These are phyloP conservation scores for Elaeidobius kamerunicus DNA, from an alignment of 2,888 invertebrate species.

Conservation along the genomic window DNA sequence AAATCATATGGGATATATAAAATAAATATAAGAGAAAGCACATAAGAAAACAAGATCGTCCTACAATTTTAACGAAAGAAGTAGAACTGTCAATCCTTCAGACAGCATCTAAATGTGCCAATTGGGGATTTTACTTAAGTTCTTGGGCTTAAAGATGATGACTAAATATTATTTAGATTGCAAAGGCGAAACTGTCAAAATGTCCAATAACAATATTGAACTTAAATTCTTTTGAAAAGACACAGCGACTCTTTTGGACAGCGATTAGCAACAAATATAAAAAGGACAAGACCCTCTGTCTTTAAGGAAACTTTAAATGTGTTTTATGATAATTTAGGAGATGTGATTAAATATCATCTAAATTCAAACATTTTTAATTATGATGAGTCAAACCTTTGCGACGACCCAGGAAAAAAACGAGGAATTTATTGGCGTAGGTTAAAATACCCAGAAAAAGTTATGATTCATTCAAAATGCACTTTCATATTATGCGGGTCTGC, in stretches of 20 bases:
- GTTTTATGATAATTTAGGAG: slow-evolving; percentile 4
- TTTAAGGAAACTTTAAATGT: not conserved
- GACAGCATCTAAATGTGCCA: not conserved
- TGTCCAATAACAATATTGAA: slow-evolving; percentile 27
- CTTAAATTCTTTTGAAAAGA: slow-evolving; percentile 23
- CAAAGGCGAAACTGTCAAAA: slow-evolving; percentile 15
- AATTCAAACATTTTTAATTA: slow-evolving; percentile 3
- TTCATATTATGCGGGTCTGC: too few species aligned
- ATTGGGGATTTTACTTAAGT: not conserved
- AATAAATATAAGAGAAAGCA: not conserved
- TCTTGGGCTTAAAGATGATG: not conserved
- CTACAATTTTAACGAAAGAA: slow-evolving; percentile 1
- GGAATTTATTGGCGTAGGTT: slow-evolving; percentile 26
- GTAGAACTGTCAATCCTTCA: not conserved
- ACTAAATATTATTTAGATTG: slow-evolving; percentile 27
- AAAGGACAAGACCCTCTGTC: slow-evolving; percentile 17
- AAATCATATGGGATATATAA: too few species aligned
- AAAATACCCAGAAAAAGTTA: slow-evolving; percentile 25
- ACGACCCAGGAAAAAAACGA: slow-evolving; percentile 31
- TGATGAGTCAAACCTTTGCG: slow-evolving; percentile 39
- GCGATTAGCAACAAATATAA: slow-evolving; percentile 29
- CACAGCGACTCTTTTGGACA: slow-evolving; percentile 22
- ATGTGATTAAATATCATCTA: not conserved
- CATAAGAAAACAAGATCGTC: not conserved
- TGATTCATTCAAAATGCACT: too few species aligned